phyloP scores from a whole-genome alignment of 2,797 vertebrate species.

The Chaetophractus vellerosus region DNA sequence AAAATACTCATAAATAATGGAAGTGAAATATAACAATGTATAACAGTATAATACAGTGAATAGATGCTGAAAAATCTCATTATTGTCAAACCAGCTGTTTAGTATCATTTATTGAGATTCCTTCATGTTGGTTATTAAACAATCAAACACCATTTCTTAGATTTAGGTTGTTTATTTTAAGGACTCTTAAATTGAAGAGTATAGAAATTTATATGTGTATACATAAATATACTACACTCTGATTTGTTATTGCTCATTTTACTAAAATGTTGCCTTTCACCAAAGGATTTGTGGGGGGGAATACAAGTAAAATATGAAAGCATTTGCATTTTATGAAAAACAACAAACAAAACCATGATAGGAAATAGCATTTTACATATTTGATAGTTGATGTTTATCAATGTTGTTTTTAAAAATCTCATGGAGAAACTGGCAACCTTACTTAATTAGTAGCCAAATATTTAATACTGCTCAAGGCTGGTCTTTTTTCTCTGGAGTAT shows the following conservation, averaged over 20 bases:
- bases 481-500: background rate
- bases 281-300: background rate
- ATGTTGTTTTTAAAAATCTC: background rate
- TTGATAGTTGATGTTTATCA: constrained; percentile 20
- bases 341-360: background rate
- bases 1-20: background rate
- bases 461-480: constrained; percentile 52
- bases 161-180: constrained; percentile 9
- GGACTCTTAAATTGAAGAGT: background rate
- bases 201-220: background rate
- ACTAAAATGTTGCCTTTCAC: constrained; percentile 10
- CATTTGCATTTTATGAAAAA: constrained; percentile 56
- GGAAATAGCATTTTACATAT: constrained; percentile 9
- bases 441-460: constrained; percentile 51
- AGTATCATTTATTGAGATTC: background rate
- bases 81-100: constrained; percentile 1
- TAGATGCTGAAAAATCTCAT: background rate
- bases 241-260: constrained; percentile 54
- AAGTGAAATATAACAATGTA: background rate
- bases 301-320: background rate
- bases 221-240: constrained; percentile 26
- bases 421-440: background rate
- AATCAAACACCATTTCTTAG: background rate
- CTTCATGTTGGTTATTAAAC: background rate
- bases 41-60: background rate